A percentile compares a stretch with the other conserved stretches of the same genome.
Evolutionary conservation across 1,140 invertebrate genomes (phyloP).

Genomic region (Telenomus remus): DNA sequence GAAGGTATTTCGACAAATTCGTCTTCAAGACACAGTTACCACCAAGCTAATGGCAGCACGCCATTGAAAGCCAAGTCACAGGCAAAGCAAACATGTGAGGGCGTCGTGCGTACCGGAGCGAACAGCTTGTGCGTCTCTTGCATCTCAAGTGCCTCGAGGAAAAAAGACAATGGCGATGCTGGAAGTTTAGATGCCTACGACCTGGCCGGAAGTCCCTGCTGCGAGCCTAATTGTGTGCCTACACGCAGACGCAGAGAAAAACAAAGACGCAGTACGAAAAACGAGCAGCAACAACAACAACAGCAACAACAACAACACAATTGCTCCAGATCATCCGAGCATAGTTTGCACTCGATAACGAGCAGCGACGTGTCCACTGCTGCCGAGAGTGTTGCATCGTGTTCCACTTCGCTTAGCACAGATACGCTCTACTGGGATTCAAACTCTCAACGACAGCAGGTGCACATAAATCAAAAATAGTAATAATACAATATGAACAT

Average conservation of each 20-base stretch:
- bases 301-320: slow-evolving; percentile 63
- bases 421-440: slow-evolving; percentile 89
- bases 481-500: no score
- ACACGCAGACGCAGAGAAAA: slow-evolving; percentile 79
- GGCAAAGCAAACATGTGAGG: slow-evolving; percentile 37
- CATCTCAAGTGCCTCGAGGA: slow-evolving; percentile 77
- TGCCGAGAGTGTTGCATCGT: slow-evolving; percentile 82
- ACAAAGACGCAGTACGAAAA: slow-evolving; percentile 61
- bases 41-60: slow-evolving; percentile 72
- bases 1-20: slow-evolving; percentile 68
- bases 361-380: slow-evolving; percentile 81
- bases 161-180: slow-evolving; percentile 76
- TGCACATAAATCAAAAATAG: neutral
- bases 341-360: slow-evolving; percentile 86
- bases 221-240: slow-evolving; percentile 88
- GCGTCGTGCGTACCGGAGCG: slow-evolving; percentile 61
- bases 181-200: slow-evolving; percentile 88
- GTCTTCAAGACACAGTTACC: slow-evolving; percentile 69
- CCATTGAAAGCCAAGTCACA: slow-evolving; percentile 62
- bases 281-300: slow-evolving; percentile 65
- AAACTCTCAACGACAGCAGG: slow-evolving; percentile 72
- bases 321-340: slow-evolving; percentile 79
- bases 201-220: slow-evolving; percentile 85
- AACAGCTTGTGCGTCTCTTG: slow-evolving; percentile 85
- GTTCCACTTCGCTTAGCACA: slow-evolving; percentile 88